Percentiles rank a stretch among this genome's conserved stretches.
phyloP scores from a whole-genome alignment of 2,113 vertebrate genomes.

The Trinectes maculatus region DNA sequence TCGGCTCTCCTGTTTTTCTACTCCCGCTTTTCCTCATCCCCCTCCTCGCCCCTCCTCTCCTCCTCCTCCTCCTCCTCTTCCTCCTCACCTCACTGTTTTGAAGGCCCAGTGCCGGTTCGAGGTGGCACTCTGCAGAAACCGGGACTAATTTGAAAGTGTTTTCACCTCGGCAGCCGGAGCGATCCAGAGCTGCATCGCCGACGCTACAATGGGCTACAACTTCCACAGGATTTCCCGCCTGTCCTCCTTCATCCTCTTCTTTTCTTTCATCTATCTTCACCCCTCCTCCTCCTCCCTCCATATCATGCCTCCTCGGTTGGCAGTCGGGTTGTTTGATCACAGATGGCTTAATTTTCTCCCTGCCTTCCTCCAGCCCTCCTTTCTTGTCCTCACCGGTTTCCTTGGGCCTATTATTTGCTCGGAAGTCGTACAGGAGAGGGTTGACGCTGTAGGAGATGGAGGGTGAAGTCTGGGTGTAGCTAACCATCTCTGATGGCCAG shows the following conservation, averaged over 20 bases:
- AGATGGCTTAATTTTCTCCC: conserved; percentile 54
- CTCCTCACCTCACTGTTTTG: conserved; percentile 29
- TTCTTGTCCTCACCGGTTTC: conserved; percentile 38
- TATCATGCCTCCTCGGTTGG: conserved; percentile 53
- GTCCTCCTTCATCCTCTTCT: conserved; percentile 58
- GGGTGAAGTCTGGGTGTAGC: conserved; percentile 65
- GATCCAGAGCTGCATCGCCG: conserved; percentile 3
- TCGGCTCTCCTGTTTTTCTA: conserved; percentile 48
- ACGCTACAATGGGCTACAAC: conserved; percentile 38
- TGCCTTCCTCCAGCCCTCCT: conserved; percentile 43
- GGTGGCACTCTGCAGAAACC: conserved; percentile 44
- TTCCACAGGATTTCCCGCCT: conserved; percentile 66
- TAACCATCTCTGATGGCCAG: conserved; percentile 77
- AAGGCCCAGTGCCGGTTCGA: conserved; percentile 5
- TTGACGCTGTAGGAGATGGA: conserved; percentile 74
- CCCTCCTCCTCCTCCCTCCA: conserved; percentile 47
- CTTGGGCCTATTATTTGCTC: conserved; percentile 59
- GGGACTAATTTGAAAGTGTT: conserved; percentile 57
- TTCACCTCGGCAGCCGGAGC: conserved; percentile 53
- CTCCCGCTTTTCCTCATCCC: conserved; percentile 58
- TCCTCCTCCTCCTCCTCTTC: conserved; percentile 52
- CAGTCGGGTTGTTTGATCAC: conserved; percentile 67
- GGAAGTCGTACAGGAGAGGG: conserved; percentile 76
- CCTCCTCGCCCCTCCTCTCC: conserved; percentile 56
- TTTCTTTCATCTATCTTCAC: conserved; percentile 63